Conservation (phyloP, 2,888 invertebrate species). For the Loripinus fragilis region DNA sequence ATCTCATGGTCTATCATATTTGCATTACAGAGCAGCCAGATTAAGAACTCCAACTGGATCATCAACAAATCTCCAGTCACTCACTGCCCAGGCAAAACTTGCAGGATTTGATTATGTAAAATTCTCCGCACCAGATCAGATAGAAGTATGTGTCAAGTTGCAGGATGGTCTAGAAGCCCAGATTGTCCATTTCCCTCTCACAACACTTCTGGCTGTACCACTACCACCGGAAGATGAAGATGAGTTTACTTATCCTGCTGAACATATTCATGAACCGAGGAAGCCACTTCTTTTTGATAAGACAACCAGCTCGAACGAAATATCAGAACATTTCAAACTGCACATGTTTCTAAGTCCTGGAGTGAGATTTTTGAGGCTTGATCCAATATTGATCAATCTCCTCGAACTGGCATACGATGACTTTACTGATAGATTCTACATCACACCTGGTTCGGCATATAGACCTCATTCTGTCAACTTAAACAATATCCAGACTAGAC, state of each 20-base stretch:
- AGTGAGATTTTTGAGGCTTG: conserved; percentile 60
- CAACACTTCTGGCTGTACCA: conserved; percentile 50
- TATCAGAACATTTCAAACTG: conserved; percentile 56
- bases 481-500: conserved; percentile 57
- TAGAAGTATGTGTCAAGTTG: conserved; percentile 62
- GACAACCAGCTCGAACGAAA: conserved; percentile 32
- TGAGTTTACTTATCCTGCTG: conserved; percentile 55
- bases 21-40: conserved; percentile 40
- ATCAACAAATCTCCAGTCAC: conserved; percentile 15
- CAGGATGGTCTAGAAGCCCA: conserved; percentile 57
- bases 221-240: conserved; percentile 46
- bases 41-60: conserved; percentile 26
- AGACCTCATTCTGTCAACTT: conserved; percentile 58
- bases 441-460: conserved; percentile 57
- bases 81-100: conserved; percentile 52
- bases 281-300: conserved; percentile 53
- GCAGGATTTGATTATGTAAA: conserved; percentile 65
- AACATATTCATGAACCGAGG: conserved; percentile 44
- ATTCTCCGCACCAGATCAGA: conserved; percentile 27
- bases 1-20: no score
- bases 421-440: conserved; percentile 42
- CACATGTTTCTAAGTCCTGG: conserved; percentile 49
- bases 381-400: conserved; percentile 54
- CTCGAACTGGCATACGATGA: conserved; percentile 57
- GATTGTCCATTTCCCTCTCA: conserved; percentile 52